These are phyloP conservation scores for Hyperoodon ampullatus DNA, from an alignment of 2,113 vertebrate genomes.

Conservation along the genomic window DNA sequence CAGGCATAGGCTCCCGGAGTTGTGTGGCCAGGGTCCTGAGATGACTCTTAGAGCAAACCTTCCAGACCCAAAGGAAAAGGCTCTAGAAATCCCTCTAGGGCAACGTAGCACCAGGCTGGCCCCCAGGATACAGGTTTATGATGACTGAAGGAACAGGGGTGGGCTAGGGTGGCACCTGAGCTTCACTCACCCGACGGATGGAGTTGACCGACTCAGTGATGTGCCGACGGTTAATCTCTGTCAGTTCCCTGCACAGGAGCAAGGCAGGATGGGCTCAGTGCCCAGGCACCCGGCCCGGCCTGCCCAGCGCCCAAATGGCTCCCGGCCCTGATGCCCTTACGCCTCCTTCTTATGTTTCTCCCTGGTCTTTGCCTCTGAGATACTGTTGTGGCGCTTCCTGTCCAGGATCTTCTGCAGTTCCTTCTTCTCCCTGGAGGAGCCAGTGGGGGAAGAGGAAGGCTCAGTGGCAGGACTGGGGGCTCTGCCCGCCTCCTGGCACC, in stretches of 20 bases:
- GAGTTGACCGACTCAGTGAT: constrained; percentile 90
- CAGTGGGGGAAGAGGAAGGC: rapidly evolving
- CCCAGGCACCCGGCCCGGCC: neutral
- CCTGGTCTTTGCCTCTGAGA: constrained; percentile 89
- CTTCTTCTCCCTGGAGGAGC: constrained; percentile 90
- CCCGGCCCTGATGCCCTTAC: constrained; percentile 75
- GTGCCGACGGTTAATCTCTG: constrained; percentile 92
- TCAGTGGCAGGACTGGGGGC: neutral
- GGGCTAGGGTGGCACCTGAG: neutral
- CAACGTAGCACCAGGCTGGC: neutral
- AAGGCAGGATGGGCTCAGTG: neutral
- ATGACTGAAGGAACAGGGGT: neutral
- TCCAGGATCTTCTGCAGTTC: constrained; percentile 93
- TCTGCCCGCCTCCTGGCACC: neutral
- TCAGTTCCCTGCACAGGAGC: constrained; percentile 83
- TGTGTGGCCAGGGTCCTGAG: neutral
- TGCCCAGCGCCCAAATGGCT: neutral
- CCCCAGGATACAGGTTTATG: neutral
- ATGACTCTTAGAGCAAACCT: neutral
- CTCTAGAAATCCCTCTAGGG: neutral
- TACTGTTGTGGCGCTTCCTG: constrained; percentile 91
- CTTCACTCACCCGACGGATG: constrained; percentile 89
- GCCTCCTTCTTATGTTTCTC: constrained; percentile 90
- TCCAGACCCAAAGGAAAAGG: neutral
- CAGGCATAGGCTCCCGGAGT: neutral